A percentile compares a stretch with the other conserved stretches of the same genome.
Conservation (phyloP, 2,888 invertebrate species). For the Drosophila macrospina region DNA sequence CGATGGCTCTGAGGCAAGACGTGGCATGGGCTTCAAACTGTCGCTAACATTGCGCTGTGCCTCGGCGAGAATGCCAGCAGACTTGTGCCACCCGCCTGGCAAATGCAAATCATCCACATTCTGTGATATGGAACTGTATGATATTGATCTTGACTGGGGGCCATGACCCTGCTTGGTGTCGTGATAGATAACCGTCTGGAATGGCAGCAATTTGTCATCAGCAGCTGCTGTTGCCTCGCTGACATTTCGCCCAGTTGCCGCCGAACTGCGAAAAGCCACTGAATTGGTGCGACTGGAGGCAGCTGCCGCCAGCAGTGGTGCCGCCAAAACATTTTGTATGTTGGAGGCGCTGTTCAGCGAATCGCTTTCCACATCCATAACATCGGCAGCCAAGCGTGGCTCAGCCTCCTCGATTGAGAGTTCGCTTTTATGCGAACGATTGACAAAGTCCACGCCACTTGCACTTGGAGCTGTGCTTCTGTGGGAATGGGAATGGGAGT, state of each 20-base stretch:
- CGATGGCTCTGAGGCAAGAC: conserved; percentile 83
- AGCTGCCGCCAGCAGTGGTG: conserved; percentile 86
- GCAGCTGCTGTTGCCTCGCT: conserved; percentile 37
- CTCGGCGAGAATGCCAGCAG: conserved; percentile 79
- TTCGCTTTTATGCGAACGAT: conserved; percentile 87
- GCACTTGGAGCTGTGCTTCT: conserved; percentile 58
- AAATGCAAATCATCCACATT: conserved; percentile 81
- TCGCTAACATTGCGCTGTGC: conserved; percentile 83
- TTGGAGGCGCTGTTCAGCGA: conserved; percentile 83
- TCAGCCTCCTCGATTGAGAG: conserved; percentile 87
- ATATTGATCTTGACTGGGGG: conserved; percentile 86
- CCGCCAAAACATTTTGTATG: conserved; percentile 83
- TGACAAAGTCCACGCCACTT: conserved; percentile 76
- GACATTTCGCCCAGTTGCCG: conserved; percentile 38
- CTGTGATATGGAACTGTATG: conserved; percentile 86
- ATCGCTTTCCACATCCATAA: conserved; percentile 69
- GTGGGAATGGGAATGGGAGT: conserved; percentile 5
- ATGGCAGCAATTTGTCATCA: conserved; percentile 85
- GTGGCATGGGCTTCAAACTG: conserved; percentile 73
- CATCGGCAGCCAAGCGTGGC: conserved; percentile 85
- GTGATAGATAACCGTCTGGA: conserved; percentile 86
- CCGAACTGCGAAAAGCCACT: conserved; percentile 83
- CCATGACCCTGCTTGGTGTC: conserved; percentile 83
- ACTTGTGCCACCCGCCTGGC: conserved; percentile 75
- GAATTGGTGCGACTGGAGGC: conserved; percentile 59